Percentiles rank a stretch among this genome's conserved stretches.
phyloP scores from a whole-genome alignment of 2,113 vertebrate species.

The Bagarius yarrelli region DNA sequence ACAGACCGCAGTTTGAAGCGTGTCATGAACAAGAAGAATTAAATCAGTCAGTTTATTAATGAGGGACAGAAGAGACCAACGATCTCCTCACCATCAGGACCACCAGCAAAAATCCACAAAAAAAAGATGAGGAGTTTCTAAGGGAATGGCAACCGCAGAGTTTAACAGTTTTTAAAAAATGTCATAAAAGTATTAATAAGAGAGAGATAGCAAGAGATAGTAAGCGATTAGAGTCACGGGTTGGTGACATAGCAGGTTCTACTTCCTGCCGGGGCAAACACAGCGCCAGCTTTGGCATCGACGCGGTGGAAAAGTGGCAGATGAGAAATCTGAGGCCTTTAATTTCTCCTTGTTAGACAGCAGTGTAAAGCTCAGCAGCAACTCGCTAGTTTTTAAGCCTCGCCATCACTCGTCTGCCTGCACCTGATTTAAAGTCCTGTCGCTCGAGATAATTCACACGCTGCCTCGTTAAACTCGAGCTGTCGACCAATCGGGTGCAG shows the following conservation, averaged over 20 bases:
- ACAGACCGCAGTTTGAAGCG: too few species aligned
- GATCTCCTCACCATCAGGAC: too few species aligned
- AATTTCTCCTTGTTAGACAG: conserved; percentile 53
- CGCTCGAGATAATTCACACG: conserved; percentile 68
- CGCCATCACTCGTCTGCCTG: conserved; percentile 52
- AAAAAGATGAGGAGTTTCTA: too few species aligned
- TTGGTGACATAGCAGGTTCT: neutral
- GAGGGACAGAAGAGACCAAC: too few species aligned
- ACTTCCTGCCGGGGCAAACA: neutral
- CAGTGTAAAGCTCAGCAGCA: conserved; percentile 55
- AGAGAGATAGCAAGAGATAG: neutral
- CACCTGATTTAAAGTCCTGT: conserved; percentile 62
- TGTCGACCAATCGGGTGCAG: conserved; percentile 16
- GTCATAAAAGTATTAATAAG: neutral
- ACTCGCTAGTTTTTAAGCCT: conserved; percentile 56
- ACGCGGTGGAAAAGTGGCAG: too few species aligned
- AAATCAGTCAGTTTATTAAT: too few species aligned
- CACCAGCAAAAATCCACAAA: too few species aligned
- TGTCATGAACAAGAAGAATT: too few species aligned
- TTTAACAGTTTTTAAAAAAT: too few species aligned
- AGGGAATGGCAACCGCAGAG: too few species aligned
- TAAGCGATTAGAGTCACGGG: neutral
- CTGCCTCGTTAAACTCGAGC: conserved; percentile 60
- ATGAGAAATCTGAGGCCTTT: neutral
- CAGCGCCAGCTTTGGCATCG: too few species aligned